These are phyloP conservation scores for Chrysopa pallens DNA, from an alignment of 1,140 invertebrate species.

Conservation along the genomic window DNA sequence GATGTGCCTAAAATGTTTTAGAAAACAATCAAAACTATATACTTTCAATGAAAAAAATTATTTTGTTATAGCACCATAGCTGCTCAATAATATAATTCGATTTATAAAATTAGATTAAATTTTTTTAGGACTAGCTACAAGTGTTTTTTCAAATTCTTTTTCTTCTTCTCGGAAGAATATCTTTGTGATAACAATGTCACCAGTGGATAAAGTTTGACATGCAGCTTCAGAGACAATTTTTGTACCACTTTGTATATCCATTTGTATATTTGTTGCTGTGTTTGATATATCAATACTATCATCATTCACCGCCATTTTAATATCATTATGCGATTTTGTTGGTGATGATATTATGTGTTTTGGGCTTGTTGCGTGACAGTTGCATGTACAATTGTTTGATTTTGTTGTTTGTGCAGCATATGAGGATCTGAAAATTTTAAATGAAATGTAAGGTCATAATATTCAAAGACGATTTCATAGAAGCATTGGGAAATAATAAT, in stretches of 20 bases:
- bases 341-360: constrained; percentile 4
- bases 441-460: no score
- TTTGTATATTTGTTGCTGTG: not conserved
- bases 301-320: constrained; percentile 6
- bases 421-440: not conserved
- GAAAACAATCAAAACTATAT: no score
- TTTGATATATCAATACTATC: constrained; percentile 4
- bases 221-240: constrained; percentile 25
- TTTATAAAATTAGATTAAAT: not conserved
- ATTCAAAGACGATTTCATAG: no score
- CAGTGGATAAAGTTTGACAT: constrained; percentile 78
- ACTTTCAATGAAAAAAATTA: no score
- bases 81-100: no score
- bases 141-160: not conserved
- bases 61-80: no score
- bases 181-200: constrained; percentile 82
- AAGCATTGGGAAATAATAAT: no score
- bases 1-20: no score
- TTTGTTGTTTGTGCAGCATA: not conserved
- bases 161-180: constrained; percentile 28
- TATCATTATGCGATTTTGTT: not conserved
- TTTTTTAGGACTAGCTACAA: not conserved
- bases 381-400: constrained; percentile 29
- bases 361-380: constrained; percentile 25
- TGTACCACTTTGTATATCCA: constrained; percentile 1